Evolutionary conservation across 2,797 vertebrate species (phyloP).

Genomic region (Rhyacichthys aspro): DNA sequence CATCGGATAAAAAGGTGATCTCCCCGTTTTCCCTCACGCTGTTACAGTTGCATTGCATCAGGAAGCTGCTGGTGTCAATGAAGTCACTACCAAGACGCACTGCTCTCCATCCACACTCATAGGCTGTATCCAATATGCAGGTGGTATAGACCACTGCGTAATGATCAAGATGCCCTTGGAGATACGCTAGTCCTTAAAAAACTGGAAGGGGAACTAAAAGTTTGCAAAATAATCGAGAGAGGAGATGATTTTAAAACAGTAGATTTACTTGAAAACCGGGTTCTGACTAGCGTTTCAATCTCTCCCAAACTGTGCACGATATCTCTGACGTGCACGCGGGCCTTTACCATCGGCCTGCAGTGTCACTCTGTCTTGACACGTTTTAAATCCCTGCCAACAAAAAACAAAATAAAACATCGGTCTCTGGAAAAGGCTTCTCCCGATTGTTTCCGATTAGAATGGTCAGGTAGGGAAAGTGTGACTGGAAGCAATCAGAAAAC

Average conservation of each 20-base stretch:
- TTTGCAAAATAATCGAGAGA: slow-evolving; percentile 4
- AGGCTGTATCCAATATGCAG: background rate
- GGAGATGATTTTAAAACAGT: too few species aligned
- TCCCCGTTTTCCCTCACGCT: slow-evolving; percentile 57
- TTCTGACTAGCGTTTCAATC: too few species aligned
- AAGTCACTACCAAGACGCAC: slow-evolving; percentile 67
- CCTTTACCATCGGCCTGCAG: slow-evolving; percentile 5
- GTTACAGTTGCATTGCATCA: slow-evolving; percentile 81
- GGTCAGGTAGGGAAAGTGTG: slow-evolving; percentile 1
- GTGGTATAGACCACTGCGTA: slow-evolving; percentile 12
- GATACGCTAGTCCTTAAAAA: slow-evolving; percentile 31
- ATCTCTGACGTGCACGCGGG: slow-evolving; percentile 1
- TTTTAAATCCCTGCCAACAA: too few species aligned
- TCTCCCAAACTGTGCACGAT: background rate
- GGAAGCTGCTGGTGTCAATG: slow-evolving; percentile 73
- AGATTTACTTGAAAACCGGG: too few species aligned
- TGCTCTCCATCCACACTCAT: slow-evolving; percentile 36
- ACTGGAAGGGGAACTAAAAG: slow-evolving; percentile 12
- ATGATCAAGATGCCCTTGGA: slow-evolving; percentile 34
- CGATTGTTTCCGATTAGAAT: background rate
- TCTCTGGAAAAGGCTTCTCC: too few species aligned
- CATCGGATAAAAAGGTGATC: slow-evolving; percentile 76
- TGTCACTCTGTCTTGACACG: background rate
- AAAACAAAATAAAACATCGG: too few species aligned
- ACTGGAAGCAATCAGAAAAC: slow-evolving; percentile 1